phyloP scores from a whole-genome alignment of 2,113 vertebrate genomes.

The Osmerus mordax region DNA sequence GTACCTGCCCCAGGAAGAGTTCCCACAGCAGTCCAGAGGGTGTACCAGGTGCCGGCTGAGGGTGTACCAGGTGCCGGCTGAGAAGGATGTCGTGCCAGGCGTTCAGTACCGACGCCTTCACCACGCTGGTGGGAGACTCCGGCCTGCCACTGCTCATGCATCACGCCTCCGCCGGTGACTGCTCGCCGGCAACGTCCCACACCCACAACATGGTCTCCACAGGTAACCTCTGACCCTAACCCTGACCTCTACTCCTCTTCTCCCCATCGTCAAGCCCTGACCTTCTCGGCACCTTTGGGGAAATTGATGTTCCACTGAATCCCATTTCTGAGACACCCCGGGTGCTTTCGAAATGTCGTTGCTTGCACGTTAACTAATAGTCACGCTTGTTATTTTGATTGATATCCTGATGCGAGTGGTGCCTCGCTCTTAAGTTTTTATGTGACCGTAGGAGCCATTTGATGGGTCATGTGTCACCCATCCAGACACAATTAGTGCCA shows the following conservation, averaged over 20 bases:
- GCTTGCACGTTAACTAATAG: no score
- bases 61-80: neutral
- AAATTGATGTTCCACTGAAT: no score
- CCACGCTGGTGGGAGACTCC: constrained; percentile 81
- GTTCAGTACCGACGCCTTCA: constrained; percentile 84
- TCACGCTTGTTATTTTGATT: no score
- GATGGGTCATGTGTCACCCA: no score
- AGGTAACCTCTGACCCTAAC: constrained; percentile 75
- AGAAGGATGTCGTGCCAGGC: constrained; percentile 86
- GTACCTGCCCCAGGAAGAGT: neutral
- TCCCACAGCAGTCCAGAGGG: neutral
- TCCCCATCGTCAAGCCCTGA: no score
- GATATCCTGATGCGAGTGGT: no score
- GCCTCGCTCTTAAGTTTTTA: no score
- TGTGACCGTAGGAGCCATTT: no score
- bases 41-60: neutral
- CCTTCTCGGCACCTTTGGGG: no score
- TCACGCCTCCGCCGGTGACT: constrained; percentile 81
- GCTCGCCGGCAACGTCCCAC: constrained; percentile 84
- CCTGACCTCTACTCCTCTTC: neutral
- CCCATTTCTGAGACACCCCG: no score
- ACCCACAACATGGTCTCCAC: constrained; percentile 88
- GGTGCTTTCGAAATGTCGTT: no score
- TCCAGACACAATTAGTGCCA: no score
- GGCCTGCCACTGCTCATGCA: constrained; percentile 93